Percentiles rank a stretch among this genome's conserved stretches.
Evolutionary conservation across 2,797 vertebrate genomes (phyloP).

Genomic region (Eleutherodactylus coqui): DNA sequence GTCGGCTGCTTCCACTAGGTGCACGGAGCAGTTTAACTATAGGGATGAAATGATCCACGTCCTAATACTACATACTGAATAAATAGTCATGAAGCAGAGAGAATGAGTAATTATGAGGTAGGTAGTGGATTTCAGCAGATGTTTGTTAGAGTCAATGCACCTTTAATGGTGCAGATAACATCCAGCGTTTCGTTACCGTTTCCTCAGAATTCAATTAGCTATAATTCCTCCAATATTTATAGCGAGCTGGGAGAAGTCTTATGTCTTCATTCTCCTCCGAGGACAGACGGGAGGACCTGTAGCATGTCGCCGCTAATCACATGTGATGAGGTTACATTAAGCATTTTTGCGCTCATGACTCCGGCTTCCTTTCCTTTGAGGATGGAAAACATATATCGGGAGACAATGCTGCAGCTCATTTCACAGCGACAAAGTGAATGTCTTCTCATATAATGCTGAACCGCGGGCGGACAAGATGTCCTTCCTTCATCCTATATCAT

Average conservation of each 20-base stretch:
- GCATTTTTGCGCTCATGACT: slow-evolving; percentile 42
- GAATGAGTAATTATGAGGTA: slow-evolving; percentile 51
- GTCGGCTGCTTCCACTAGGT: neutral
- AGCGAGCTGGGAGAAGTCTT: slow-evolving; percentile 41
- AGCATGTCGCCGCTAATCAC: slow-evolving; percentile 49
- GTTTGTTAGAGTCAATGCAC: slow-evolving; percentile 60
- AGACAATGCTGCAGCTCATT: slow-evolving; percentile 34
- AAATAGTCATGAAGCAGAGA: slow-evolving; percentile 52
- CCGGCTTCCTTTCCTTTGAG: slow-evolving; percentile 1
- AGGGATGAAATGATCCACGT: neutral
- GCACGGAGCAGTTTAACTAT: slow-evolving; percentile 16
- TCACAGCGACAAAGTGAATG: neutral
- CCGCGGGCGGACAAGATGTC: slow-evolving; percentile 3
- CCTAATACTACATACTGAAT: neutral
- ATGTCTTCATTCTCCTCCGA: slow-evolving; percentile 43
- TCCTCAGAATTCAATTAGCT: slow-evolving; percentile 60
- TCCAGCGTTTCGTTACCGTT: slow-evolving; percentile 59
- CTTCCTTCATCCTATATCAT: neutral
- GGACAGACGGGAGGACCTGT: slow-evolving; percentile 41
- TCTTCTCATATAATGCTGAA: slow-evolving; percentile 4
- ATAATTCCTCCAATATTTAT: slow-evolving; percentile 62
- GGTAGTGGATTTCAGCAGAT: slow-evolving; percentile 55
- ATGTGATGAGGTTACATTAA: slow-evolving; percentile 51
- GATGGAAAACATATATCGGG: slow-evolving; percentile 35
- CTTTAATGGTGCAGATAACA: slow-evolving; percentile 63